phyloP scores from a whole-genome alignment of 1,140 invertebrate genomes.

The Dendrolimus punctatus region DNA sequence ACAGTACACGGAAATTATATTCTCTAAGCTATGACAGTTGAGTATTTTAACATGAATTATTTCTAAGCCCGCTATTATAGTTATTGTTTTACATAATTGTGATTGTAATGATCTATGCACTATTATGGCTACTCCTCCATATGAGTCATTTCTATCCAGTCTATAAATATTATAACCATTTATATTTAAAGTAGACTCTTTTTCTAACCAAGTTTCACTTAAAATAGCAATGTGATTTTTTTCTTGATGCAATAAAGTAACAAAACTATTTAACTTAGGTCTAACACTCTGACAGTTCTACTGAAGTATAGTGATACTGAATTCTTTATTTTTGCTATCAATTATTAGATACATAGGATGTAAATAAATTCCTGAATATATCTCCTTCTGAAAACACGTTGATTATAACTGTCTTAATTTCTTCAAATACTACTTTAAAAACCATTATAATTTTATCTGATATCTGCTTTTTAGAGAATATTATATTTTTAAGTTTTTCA shows the following conservation, averaged over 20 bases:
- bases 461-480: not conserved
- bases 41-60: conserved; percentile 1
- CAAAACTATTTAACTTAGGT: conserved; percentile 5
- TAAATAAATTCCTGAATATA: conserved; percentile 1
- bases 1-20: too few species aligned
- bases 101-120: conserved; percentile 6
- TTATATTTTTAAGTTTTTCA: conserved; percentile 2
- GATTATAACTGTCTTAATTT: conserved; percentile 1
- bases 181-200: not conserved
- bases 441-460: not conserved
- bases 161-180: conserved; percentile 6
- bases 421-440: conserved; percentile 4
- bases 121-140: conserved; percentile 7
- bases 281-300: conserved; percentile 7
- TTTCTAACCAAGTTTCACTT: conserved; percentile 7
- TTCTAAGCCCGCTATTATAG: conserved; percentile 6
- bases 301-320: conserved; percentile 4
- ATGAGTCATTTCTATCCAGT: conserved; percentile 5
- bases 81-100: not conserved
- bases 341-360: not conserved
- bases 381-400: conserved; percentile 1
- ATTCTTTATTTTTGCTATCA: not conserved
- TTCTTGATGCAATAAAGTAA: not conserved
- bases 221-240: conserved; percentile 7
- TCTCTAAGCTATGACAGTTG: too few species aligned